These are phyloP conservation scores for Genyomyrus donnyi DNA, from an alignment of 2,113 vertebrate genomes.

Conservation along the genomic window DNA sequence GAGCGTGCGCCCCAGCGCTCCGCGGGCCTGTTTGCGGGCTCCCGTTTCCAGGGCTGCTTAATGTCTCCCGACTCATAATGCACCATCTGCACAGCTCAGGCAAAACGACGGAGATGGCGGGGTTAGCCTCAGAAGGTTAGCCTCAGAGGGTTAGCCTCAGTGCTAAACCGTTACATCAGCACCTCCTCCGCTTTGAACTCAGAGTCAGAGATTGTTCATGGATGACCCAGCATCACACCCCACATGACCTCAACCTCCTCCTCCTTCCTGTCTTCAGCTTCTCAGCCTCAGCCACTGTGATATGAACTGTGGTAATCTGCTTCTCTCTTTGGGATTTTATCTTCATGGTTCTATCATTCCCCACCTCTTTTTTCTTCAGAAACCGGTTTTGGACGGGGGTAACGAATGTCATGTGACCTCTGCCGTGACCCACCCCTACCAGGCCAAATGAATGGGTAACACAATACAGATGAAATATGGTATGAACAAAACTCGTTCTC, in stretches of 20 bases:
- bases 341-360: slow-evolving; percentile 46
- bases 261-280: slow-evolving; percentile 38
- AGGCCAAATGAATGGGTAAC: slow-evolving; percentile 47
- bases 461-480: slow-evolving; percentile 49
- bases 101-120: slow-evolving; percentile 30
- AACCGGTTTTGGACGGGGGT: slow-evolving; percentile 47
- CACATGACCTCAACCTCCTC: not conserved
- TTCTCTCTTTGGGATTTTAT: slow-evolving; percentile 36
- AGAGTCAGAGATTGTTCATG: slow-evolving; percentile 48
- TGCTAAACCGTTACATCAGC: slow-evolving; percentile 43
- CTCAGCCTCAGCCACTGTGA: slow-evolving; percentile 56
- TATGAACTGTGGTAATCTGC: slow-evolving; percentile 42
- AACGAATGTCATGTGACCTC: slow-evolving; percentile 59
- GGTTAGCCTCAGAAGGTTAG: slow-evolving; percentile 45
- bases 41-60: slow-evolving; percentile 51
- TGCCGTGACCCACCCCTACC: slow-evolving; percentile 14
- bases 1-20: slow-evolving; percentile 12
- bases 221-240: slow-evolving; percentile 37
- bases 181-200: slow-evolving; percentile 50
- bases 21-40: slow-evolving; percentile 30
- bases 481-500: slow-evolving; percentile 43
- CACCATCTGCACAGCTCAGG: slow-evolving; percentile 54
- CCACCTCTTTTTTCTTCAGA: slow-evolving; percentile 37
- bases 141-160: slow-evolving; percentile 44
- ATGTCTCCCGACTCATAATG: slow-evolving; percentile 56